phyloP scores from a whole-genome alignment of 1,140 invertebrate genomes.

The Brachionus sp. region DNA sequence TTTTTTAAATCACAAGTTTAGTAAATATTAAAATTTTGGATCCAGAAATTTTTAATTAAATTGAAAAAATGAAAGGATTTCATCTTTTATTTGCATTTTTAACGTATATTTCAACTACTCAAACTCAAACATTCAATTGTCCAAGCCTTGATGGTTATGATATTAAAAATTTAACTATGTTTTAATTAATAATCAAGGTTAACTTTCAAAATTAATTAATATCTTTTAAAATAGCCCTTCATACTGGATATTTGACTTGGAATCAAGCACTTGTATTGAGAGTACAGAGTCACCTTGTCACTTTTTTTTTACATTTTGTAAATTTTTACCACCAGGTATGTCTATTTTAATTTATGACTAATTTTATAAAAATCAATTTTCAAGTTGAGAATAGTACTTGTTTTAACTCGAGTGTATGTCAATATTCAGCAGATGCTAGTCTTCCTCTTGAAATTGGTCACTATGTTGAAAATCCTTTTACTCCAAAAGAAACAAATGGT shows the following conservation, averaged over 20 bases:
- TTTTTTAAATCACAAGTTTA: neutral
- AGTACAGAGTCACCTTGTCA: neutral
- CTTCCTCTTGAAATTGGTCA: slow-evolving; percentile 12
- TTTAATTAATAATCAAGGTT: neutral
- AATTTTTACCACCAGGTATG: slow-evolving; percentile 19
- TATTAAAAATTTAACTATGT: slow-evolving; percentile 33
- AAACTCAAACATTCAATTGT: neutral
- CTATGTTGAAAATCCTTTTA: slow-evolving; percentile 24
- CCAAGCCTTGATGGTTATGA: slow-evolving; percentile 29
- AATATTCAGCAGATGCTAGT: neutral
- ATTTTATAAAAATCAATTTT: neutral
- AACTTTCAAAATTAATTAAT: neutral
- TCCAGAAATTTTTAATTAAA: neutral
- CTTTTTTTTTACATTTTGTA: slow-evolving; percentile 44
- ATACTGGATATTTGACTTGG: slow-evolving; percentile 20
- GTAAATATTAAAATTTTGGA: neutral
- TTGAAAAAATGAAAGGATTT: neutral
- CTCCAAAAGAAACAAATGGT: slow-evolving; percentile 20
- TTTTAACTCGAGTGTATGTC: slow-evolving; percentile 24
- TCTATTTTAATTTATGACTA: neutral
- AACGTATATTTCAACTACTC: neutral
- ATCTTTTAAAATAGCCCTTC: neutral
- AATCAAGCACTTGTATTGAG: neutral
- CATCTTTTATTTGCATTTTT: neutral
- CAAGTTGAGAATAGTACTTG: neutral